phyloP scores from a whole-genome alignment of 1,140 invertebrate species.

The Steinernema khuongi region DNA sequence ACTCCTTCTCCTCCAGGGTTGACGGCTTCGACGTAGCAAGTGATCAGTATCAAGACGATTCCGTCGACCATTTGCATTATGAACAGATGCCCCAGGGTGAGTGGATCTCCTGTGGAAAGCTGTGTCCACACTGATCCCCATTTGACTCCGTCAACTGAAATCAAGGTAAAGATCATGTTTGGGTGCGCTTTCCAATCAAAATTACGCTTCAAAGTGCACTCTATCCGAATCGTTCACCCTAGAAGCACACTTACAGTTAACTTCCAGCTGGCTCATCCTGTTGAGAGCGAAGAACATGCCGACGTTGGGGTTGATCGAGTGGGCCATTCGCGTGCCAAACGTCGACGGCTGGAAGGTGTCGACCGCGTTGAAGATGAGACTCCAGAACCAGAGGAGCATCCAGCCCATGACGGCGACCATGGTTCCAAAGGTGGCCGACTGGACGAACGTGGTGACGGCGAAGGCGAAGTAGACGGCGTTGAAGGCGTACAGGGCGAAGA shows the following conservation, averaged over 20 bases:
- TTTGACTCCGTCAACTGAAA: no score
- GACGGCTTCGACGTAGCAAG: constrained; percentile 69
- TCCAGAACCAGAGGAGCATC: constrained; percentile 53
- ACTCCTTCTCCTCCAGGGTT: constrained; percentile 63
- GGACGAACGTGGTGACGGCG: constrained; percentile 68
- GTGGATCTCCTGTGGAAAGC: constrained; percentile 35
- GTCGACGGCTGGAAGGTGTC: no score
- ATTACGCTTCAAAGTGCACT: no score
- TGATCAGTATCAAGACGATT: constrained; percentile 67
- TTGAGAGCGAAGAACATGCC: constrained; percentile 69
- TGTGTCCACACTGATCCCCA: no score
- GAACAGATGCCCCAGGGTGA: constrained; percentile 55
- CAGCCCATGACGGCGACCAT: constrained; percentile 42
- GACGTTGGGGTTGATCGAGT: constrained; percentile 73
- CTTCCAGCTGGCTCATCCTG: no score
- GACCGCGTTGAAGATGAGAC: constrained; percentile 35
- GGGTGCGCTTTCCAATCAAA: no score
- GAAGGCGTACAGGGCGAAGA: constrained; percentile 65
- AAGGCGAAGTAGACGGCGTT: constrained; percentile 68
- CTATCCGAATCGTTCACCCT: no score
- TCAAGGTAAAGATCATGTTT: no score
- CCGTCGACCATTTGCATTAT: constrained; percentile 67
- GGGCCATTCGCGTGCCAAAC: constrained; percentile 77
- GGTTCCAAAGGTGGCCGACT: constrained; percentile 59
- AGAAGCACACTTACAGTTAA: no score